phyloP scores from a whole-genome alignment of 2,113 vertebrate genomes.

The Origma solitaria region DNA sequence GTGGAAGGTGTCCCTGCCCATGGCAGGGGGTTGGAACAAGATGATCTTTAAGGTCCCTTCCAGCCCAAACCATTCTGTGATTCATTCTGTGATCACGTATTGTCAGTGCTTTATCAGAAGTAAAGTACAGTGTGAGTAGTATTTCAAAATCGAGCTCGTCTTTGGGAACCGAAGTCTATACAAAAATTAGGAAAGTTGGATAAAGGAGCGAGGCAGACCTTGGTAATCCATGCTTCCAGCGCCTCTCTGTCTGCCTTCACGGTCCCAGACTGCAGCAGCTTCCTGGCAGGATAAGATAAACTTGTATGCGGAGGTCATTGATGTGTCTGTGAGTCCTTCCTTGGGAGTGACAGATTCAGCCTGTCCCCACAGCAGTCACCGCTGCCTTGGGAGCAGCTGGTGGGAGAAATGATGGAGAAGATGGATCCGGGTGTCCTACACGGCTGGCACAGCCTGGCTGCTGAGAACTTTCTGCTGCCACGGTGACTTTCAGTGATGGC shows the following conservation, averaged over 20 bases:
- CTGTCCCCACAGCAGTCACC: fast-evolving
- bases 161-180: neutral
- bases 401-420: neutral
- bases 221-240: neutral
- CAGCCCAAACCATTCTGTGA: neutral
- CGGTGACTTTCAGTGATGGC: neutral
- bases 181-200: neutral
- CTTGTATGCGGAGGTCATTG: neutral
- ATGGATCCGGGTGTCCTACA: neutral
- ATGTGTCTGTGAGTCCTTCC: neutral
- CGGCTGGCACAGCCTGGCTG: neutral
- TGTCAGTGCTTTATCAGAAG: neutral
- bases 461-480: neutral
- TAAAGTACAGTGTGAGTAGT: neutral
- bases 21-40: neutral
- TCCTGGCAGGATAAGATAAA: neutral
- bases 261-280: neutral
- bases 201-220: neutral
- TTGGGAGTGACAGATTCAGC: neutral
- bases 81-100: neutral
- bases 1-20: neutral
- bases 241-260: neutral
- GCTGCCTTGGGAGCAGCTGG: neutral
- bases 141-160: neutral
- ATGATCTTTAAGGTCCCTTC: neutral